These are phyloP conservation scores for Hyphantria cunea DNA, from an alignment of 1,140 invertebrate genomes.

Conservation along the genomic window DNA sequence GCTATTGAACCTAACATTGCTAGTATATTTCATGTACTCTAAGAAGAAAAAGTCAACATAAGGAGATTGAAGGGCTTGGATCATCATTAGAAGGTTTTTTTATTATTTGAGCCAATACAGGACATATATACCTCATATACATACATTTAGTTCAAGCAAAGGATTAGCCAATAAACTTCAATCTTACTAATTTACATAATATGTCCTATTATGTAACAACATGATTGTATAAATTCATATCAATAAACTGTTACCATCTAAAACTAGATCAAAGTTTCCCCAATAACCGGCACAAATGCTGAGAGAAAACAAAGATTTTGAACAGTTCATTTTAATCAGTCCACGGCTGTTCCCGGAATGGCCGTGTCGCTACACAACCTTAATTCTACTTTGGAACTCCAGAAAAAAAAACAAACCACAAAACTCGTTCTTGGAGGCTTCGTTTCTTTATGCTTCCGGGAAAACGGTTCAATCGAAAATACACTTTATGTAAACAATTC, in stretches of 20 bases:
- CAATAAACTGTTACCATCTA: neutral
- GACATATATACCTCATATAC: too few species aligned
- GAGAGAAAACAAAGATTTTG: conserved; percentile 5
- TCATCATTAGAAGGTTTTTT: too few species aligned
- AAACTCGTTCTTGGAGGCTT: conserved; percentile 52
- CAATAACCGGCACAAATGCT: neutral
- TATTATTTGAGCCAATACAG: too few species aligned
- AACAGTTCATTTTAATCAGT: conserved; percentile 6
- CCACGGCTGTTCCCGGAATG: conserved; percentile 11
- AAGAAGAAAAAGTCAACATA: too few species aligned
- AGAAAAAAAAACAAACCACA: conserved; percentile 40
- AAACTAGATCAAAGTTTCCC: neutral
- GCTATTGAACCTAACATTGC: too few species aligned
- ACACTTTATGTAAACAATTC: conserved; percentile 23
- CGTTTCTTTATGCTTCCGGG: conserved; percentile 47
- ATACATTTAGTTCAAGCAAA: too few species aligned
- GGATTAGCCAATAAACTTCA: too few species aligned
- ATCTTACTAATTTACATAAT: neutral
- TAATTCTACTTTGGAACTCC: conserved; percentile 57
- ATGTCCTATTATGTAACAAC: neutral
- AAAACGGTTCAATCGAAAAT: conserved; percentile 22
- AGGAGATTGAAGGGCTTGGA: too few species aligned
- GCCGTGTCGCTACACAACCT: conserved; percentile 33
- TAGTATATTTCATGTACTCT: too few species aligned
- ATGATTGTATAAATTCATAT: neutral